Evolutionary conservation across 2,888 invertebrate genomes (phyloP).

Genomic region (Pseudococcus longispinus): DNA sequence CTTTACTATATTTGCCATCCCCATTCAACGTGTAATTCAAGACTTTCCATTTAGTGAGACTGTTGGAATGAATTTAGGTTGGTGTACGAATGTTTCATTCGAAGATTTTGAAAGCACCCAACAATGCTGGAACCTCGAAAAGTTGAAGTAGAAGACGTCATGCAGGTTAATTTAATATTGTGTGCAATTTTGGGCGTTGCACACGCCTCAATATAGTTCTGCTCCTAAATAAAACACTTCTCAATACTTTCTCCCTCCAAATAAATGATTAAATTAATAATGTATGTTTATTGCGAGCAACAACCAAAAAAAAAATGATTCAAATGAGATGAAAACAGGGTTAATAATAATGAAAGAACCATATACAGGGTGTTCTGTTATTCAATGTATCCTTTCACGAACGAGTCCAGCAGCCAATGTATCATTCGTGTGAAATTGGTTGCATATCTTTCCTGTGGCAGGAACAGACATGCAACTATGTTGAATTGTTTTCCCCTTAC

Average conservation of each 20-base stretch:
- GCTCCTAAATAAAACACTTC: background rate
- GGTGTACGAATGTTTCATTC: background rate
- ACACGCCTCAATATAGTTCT: background rate
- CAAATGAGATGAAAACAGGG: background rate
- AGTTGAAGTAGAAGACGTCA: background rate
- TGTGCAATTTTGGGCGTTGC: background rate
- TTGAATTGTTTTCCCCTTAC: background rate
- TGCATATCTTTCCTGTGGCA: background rate
- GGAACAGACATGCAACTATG: background rate
- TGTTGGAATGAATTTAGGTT: background rate
- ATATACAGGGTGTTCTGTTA: background rate
- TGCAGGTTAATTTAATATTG: background rate
- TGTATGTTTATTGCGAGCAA: conserved; percentile 1
- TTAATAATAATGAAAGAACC: background rate
- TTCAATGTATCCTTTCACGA: background rate
- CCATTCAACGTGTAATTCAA: background rate
- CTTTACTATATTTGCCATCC: background rate
- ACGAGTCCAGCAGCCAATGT: background rate
- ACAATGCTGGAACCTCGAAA: background rate
- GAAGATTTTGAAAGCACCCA: background rate
- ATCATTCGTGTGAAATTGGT: background rate
- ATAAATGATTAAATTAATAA: conserved; percentile 4
- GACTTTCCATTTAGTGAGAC: background rate
- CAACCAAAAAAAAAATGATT: background rate
- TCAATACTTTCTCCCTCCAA: conserved; percentile 38